Conservation (phyloP, 2,113 vertebrate species). For the Ursus arctos region DNA sequence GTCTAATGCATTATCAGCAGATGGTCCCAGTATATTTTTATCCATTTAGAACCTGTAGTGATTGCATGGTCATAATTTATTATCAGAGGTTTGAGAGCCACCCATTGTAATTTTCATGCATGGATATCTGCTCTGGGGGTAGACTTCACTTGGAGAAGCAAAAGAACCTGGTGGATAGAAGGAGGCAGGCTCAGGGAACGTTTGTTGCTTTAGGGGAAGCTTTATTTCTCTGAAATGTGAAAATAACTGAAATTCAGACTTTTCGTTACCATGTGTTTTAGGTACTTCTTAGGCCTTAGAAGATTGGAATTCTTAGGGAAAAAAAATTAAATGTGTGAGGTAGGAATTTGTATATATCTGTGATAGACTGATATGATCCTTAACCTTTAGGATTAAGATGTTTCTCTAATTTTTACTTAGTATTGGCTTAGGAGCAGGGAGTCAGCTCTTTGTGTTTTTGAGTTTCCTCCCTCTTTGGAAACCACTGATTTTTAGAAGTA, state of each 20-base stretch:
- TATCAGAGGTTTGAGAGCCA: neutral
- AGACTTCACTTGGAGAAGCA: neutral
- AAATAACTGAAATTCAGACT: neutral
- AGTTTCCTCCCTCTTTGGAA: neutral
- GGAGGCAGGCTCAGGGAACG: neutral
- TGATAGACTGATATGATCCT: neutral
- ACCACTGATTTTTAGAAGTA: conserved; percentile 33
- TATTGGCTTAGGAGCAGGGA: neutral
- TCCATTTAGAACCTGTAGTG: neutral
- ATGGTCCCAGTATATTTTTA: neutral
- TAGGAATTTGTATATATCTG: conserved; percentile 1
- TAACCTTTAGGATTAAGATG: neutral
- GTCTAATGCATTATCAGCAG: neutral
- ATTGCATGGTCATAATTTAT: neutral
- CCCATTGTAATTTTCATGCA: neutral
- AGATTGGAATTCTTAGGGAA: conserved; percentile 20
- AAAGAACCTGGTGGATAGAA: neutral
- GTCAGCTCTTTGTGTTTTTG: neutral
- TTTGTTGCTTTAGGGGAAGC: neutral
- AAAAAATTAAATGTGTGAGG: neutral
- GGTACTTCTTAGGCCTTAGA: neutral
- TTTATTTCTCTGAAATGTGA: conserved; percentile 7
- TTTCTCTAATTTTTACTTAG: neutral
- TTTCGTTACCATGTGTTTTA: neutral
- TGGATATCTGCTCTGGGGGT: neutral